Conservation (phyloP, 2,797 vertebrate genomes). For the Macroramphosus scolopax region DNA sequence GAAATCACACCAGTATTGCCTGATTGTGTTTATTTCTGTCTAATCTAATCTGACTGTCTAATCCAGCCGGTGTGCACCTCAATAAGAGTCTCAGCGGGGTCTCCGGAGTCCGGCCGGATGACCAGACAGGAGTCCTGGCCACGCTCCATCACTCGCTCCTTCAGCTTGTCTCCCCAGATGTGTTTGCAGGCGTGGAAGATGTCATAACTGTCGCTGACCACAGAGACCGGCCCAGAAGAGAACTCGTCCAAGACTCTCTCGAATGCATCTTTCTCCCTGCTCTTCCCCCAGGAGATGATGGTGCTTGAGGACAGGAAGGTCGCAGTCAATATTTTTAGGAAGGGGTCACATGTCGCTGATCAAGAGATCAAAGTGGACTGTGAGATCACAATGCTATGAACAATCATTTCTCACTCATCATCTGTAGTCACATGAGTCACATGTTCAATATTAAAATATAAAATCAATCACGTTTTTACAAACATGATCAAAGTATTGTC, state of each 20-base stretch:
- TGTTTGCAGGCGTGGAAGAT: constrained; percentile 81
- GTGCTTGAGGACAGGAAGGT: constrained; percentile 58
- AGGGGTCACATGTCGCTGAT: no score
- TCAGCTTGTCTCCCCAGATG: constrained; percentile 82
- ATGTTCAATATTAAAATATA: no score
- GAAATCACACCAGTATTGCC: no score
- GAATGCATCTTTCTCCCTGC: constrained; percentile 76
- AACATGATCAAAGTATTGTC: no score
- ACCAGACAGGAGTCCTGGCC: constrained; percentile 75
- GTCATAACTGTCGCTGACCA: constrained; percentile 84
- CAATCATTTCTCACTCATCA: no score
- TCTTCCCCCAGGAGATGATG: constrained; percentile 81
- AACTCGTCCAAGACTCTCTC: constrained; percentile 77
- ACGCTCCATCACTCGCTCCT: constrained; percentile 78
- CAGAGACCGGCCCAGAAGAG: constrained; percentile 71
- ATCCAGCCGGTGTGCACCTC: constrained; percentile 57
- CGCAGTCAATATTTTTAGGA: not conserved
- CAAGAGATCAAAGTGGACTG: not conserved
- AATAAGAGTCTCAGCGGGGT: constrained; percentile 77
- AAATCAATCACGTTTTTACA: no score
- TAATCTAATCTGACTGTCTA: no score
- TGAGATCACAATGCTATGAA: no score
- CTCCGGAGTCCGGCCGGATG: constrained; percentile 80
- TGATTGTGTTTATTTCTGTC: no score
- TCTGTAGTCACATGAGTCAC: no score